Evolutionary conservation across 2,888 invertebrate genomes (phyloP).

Genomic region (Cheilosia urbana): DNA sequence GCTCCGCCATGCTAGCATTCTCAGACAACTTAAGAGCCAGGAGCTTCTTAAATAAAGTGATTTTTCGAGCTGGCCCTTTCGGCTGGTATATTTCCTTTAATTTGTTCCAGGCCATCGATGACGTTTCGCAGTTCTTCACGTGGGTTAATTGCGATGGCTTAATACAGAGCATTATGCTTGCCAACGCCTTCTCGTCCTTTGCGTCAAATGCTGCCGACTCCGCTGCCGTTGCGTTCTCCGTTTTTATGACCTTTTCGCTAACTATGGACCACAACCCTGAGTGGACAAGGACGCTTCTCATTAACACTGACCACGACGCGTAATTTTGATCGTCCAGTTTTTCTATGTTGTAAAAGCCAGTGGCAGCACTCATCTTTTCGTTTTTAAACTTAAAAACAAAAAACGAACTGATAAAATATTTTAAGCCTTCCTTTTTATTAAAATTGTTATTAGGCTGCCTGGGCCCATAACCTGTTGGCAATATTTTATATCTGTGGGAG

Average conservation of each 20-base stretch:
- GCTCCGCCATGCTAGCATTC: slow-evolving; percentile 24
- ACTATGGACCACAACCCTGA: slow-evolving; percentile 35
- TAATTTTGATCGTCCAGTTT: slow-evolving; percentile 34
- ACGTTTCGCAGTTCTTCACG: slow-evolving; percentile 67
- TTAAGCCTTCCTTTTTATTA: not conserved
- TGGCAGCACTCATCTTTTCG: slow-evolving; percentile 18
- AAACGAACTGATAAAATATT: not conserved
- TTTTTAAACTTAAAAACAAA: not conserved
- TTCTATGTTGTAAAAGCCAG: slow-evolving; percentile 19
- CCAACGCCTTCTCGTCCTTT: slow-evolving; percentile 71
- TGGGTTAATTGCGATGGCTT: slow-evolving; percentile 70
- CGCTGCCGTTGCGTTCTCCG: not conserved
- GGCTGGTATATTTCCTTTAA: slow-evolving; percentile 16
- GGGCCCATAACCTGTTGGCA: slow-evolving; percentile 43
- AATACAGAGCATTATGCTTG: slow-evolving; percentile 67
- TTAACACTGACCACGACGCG: slow-evolving; percentile 28
- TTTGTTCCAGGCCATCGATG: slow-evolving; percentile 47
- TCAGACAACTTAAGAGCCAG: slow-evolving; percentile 24
- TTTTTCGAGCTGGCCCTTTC: slow-evolving; percentile 44
- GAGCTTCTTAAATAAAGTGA: slow-evolving; percentile 49
- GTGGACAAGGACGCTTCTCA: slow-evolving; percentile 39
- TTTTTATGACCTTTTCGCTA: slow-evolving; percentile 16
- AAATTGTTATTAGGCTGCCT: not conserved
- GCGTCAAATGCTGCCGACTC: slow-evolving; percentile 26
- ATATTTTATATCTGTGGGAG: no score